Evolutionary conservation across 2,888 invertebrate species (phyloP).

Genomic region (Caenorhabditis sulstoni): DNA sequence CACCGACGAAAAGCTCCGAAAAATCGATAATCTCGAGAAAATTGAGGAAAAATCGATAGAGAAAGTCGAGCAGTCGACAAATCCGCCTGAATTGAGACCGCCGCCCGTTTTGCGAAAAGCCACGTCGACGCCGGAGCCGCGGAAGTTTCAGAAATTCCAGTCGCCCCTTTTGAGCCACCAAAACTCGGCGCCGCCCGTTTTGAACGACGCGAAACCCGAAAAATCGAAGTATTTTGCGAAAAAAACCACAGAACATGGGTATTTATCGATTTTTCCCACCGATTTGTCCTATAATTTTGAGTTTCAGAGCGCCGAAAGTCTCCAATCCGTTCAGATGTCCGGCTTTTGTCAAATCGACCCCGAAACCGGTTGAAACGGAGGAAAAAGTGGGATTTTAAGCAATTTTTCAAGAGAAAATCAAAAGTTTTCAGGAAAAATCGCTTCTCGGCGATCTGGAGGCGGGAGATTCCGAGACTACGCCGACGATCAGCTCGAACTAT

Average conservation of each 20-base stretch:
- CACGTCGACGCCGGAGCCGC: conserved; percentile 30
- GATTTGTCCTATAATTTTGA: neutral
- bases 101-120: conserved; percentile 28
- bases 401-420: neutral
- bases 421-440: neutral
- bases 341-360: conserved; percentile 38
- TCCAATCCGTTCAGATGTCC: conserved; percentile 58
- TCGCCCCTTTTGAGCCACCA: conserved; percentile 30
- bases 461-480: neutral
- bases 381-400: conserved; percentile 8
- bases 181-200: conserved; percentile 23
- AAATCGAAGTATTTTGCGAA: conserved; percentile 14
- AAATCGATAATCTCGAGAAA: conserved; percentile 6
- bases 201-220: neutral
- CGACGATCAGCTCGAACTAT: conserved; percentile 8
- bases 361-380: neutral
- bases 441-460: conserved; percentile 1
- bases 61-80: neutral
- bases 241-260: neutral
- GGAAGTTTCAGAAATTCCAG: conserved; percentile 30
- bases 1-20: neutral
- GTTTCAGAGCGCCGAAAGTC: conserved; percentile 24
- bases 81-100: conserved; percentile 1
- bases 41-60: conserved; percentile 1
- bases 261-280: no score